Conservation (phyloP, 2,888 invertebrate species). For the Mimumesa dahlbomi region DNA sequence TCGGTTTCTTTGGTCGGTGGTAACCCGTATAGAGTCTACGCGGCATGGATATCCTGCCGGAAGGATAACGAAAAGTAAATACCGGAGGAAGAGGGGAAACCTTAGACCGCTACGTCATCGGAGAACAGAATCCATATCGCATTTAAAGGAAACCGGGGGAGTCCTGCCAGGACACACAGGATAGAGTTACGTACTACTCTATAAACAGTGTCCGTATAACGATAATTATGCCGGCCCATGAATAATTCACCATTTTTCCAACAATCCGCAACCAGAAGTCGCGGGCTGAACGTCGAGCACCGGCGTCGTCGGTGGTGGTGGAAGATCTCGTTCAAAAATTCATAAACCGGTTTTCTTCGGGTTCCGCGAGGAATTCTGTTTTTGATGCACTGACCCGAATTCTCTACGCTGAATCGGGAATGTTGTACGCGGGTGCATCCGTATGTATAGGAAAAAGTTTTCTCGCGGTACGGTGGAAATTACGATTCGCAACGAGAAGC, state of each 20-base stretch:
- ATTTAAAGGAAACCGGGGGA: conserved; percentile 62
- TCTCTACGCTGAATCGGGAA: conserved; percentile 1
- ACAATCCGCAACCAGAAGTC: conserved; percentile 43
- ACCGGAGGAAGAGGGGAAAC: conserved; percentile 46
- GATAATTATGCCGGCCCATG: conserved; percentile 72
- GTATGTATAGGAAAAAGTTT: not conserved
- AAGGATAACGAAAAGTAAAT: not conserved
- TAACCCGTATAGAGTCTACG: no score
- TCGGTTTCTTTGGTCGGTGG: no score
- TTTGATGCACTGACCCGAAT: conserved; percentile 48
- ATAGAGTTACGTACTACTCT: conserved; percentile 64
- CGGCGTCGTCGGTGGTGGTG: no score
- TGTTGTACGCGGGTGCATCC: no score
- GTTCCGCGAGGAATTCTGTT: conserved; percentile 41
- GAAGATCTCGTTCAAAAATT: conserved; percentile 57
- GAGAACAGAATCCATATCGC: conserved; percentile 67
- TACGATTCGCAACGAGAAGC: no score
- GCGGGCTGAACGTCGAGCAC: not conserved
- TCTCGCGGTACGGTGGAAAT: not conserved
- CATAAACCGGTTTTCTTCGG: conserved; percentile 46
- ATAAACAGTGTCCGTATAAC: conserved; percentile 63
- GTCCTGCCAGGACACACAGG: conserved; percentile 45
- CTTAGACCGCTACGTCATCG: conserved; percentile 60
- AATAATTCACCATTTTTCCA: conserved; percentile 72
- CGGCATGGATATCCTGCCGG: no score